phyloP scores from a whole-genome alignment of 2,113 vertebrate genomes.

The Hippopotamus amphibius region DNA sequence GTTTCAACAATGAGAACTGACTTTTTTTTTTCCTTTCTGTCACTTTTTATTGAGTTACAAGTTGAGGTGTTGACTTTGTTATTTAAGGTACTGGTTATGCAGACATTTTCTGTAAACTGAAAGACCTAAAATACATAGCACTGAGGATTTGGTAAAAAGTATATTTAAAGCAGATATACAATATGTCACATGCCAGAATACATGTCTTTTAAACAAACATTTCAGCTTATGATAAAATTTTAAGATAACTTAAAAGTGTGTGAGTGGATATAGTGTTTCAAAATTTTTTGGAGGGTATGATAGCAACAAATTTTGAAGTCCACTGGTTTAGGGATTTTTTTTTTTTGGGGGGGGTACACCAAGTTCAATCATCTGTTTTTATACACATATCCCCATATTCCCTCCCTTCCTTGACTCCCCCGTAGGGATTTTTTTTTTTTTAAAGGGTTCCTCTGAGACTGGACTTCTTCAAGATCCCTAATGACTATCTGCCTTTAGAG shows the following conservation, averaged over 20 bases:
- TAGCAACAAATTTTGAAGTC: neutral
- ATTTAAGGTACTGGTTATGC: neutral
- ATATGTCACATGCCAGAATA: neutral
- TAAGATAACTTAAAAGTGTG: constrained; percentile 18
- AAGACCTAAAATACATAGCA: neutral
- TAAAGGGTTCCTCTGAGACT: neutral
- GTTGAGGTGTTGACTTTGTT: neutral
- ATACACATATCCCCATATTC: no score
- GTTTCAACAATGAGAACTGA: neutral
- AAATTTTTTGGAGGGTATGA: neutral
- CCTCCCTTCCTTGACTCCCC: no score
- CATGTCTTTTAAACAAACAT: neutral
- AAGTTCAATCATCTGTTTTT: no score
- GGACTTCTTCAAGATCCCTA: neutral
- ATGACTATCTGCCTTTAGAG: neutral
- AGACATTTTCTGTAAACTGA: neutral
- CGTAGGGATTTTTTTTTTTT: neutral
- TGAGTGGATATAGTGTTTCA: neutral
- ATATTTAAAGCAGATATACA: neutral
- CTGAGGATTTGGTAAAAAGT: neutral
- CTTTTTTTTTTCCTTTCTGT: neutral
- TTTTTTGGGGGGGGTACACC: neutral
- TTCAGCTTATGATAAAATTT: neutral
- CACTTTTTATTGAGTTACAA: neutral
- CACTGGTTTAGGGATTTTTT: neutral